Conservation (phyloP, 1,140 invertebrate species). For the Palaemon carinicauda region DNA sequence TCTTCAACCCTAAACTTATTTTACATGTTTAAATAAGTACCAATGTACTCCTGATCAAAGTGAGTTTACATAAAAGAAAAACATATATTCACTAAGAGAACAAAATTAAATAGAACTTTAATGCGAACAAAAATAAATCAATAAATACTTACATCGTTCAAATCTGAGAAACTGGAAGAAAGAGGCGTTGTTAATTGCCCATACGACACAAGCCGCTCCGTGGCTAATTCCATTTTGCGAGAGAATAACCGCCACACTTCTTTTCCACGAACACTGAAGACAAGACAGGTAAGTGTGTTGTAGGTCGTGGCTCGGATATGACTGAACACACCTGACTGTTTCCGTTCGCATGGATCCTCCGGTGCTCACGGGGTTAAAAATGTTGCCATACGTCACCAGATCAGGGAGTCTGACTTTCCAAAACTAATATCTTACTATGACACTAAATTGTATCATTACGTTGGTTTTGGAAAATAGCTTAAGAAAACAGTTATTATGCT, state of each 20-base stretch:
- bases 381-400: not conserved
- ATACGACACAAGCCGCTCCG: slow-evolving; percentile 1
- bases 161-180: slow-evolving; percentile 13
- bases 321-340: not conserved
- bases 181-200: not conserved
- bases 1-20: too few relatives aligned
- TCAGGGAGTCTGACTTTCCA: too few relatives aligned
- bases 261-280: not conserved
- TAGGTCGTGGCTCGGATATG: not conserved
- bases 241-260: not conserved
- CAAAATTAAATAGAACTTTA: too few relatives aligned
- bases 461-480: not conserved
- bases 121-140: not conserved
- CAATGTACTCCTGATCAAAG: not conserved
- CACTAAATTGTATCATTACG: not conserved
- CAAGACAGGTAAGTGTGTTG: not conserved
- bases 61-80: too few relatives aligned
- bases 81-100: not conserved
- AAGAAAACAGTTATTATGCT: not conserved
- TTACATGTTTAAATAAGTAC: too few relatives aligned
- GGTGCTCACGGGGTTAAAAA: not conserved
- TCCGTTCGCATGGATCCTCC: not conserved
- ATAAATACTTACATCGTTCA: slow-evolving; percentile 7
- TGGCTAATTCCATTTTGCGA: slow-evolving; percentile 13
- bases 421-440: not conserved